These are phyloP conservation scores for Muntiacus reevesi DNA, from an alignment of 2,113 vertebrate species.

Conservation along the genomic window DNA sequence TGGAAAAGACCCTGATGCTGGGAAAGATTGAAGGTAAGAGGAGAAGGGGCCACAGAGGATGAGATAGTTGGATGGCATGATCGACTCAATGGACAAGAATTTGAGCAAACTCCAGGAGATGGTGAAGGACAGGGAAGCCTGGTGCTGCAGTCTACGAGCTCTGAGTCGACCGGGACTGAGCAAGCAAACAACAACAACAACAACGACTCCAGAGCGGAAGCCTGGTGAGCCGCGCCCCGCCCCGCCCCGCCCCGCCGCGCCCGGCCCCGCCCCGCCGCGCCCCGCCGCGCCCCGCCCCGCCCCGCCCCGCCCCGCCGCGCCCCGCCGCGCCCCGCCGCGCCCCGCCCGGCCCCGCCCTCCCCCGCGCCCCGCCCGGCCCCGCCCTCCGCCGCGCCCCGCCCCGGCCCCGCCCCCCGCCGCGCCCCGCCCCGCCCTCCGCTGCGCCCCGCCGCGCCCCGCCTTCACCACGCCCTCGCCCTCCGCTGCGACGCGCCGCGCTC, in stretches of 20 bases:
- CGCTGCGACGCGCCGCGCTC: not conserved
- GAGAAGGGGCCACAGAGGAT: not conserved
- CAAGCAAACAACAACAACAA: not conserved
- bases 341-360: too few relatives aligned
- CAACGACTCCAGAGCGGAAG: not conserved
- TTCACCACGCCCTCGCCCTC: not conserved
- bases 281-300: not conserved
- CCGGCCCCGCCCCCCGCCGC: too few relatives aligned
- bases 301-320: too few relatives aligned
- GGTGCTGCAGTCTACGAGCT: not conserved
- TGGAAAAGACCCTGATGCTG: not conserved
- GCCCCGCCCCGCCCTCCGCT: not conserved
- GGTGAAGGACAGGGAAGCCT: not conserved
- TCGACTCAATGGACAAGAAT: not conserved
- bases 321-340: too few relatives aligned
- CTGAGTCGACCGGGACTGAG: not conserved
- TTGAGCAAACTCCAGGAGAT: not conserved
- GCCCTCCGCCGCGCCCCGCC: not conserved
- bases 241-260: fast-evolving
- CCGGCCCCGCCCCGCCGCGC: fast-evolving
- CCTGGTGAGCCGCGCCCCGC: fast-evolving
- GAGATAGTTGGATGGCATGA: not conserved
- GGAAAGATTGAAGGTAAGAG: not conserved
- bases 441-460: not conserved
- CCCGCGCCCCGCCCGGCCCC: not conserved